phyloP scores from a whole-genome alignment of 2,888 invertebrate genomes.

The Lissonota sp. region DNA sequence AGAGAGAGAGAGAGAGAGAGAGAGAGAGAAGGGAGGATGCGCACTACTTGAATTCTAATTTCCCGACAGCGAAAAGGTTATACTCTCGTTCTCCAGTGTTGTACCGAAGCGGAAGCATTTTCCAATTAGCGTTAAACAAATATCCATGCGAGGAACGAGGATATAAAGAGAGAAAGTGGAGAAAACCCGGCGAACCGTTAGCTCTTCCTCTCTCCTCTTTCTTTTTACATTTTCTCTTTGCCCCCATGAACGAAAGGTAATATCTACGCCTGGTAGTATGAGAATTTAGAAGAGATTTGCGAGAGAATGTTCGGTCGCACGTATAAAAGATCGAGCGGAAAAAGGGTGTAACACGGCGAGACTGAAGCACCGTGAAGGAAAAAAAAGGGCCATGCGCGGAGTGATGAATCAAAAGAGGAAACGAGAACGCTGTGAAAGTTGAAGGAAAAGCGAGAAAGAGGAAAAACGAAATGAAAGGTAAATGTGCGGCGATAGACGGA shows the following conservation, averaged over 20 bases:
- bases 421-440: not conserved
- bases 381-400: conserved; percentile 11
- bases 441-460: conserved; percentile 15
- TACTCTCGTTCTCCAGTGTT: conserved; percentile 5
- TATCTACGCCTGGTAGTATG: conserved; percentile 45
- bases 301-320: conserved; percentile 40
- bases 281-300: conserved; percentile 22
- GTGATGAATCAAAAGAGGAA: not conserved
- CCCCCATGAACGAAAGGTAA: conserved; percentile 55
- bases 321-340: conserved; percentile 2
- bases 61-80: conserved; percentile 41
- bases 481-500: not conserved
- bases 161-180: conserved; percentile 44
- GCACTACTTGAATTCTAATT: conserved; percentile 69
- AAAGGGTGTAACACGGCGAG: not conserved
- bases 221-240: conserved; percentile 1
- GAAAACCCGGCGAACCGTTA: not conserved
- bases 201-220: conserved; percentile 19
- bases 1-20: conserved; percentile 27
- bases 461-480: conserved; percentile 28
- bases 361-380: conserved; percentile 11
- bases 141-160: conserved; percentile 69
- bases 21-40: conserved; percentile 40
- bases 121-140: conserved; percentile 81
- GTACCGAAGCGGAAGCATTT: conserved; percentile 70